Percentiles rank a stretch among this genome's conserved stretches.
Evolutionary conservation across 2,797 vertebrate genomes (phyloP).

Genomic region (Lithobates pipiens): DNA sequence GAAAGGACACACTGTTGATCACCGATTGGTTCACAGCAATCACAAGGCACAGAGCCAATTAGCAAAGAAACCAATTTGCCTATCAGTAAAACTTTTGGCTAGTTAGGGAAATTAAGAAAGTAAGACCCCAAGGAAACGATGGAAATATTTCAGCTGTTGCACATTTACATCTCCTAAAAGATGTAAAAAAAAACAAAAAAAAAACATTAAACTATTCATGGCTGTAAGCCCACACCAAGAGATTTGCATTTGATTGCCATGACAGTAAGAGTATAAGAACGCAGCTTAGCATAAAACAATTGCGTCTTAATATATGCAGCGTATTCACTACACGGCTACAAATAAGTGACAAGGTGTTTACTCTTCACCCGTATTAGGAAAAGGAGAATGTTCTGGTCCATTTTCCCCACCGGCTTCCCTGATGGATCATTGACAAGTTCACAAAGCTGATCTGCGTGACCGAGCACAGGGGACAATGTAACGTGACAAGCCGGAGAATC

Average conservation of each 20-base stretch:
- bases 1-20: no score
- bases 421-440: slow-evolving; percentile 13
- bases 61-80: no score
- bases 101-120: no score
- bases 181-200: no score
- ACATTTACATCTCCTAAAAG: no score
- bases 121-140: no score
- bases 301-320: neutral
- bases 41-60: no score
- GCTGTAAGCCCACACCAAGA: neutral
- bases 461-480: neutral
- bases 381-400: slow-evolving; percentile 26
- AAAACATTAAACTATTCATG: neutral
- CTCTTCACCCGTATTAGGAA: neutral
- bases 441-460: neutral
- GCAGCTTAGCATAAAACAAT: neutral
- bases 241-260: neutral
- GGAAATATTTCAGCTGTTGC: no score
- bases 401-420: neutral
- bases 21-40: no score
- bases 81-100: no score
- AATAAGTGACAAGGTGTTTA: slow-evolving; percentile 14
- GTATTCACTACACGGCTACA: neutral
- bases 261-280: neutral
- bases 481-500: neutral